phyloP scores from a whole-genome alignment of 2,888 invertebrate species.

The Xestoiulus laeticollis region DNA sequence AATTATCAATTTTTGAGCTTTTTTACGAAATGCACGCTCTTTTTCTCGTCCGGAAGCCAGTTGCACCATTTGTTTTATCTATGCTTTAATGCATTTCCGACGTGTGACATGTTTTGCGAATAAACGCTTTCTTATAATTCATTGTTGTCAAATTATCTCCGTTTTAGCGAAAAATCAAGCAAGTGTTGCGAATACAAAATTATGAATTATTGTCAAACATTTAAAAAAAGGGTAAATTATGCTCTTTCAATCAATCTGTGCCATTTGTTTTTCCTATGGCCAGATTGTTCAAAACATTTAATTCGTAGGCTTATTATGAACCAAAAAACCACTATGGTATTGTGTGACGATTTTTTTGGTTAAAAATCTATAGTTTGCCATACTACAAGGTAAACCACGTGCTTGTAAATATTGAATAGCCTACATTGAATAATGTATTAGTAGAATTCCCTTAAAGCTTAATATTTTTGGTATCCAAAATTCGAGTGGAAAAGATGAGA shows the following conservation, averaged over 20 bases:
- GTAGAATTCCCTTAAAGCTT: too few relatives aligned
- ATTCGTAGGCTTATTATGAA: too few relatives aligned
- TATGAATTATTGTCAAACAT: neutral
- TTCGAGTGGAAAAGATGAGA: too few relatives aligned
- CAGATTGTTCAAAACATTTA: too few relatives aligned
- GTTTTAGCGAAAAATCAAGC: neutral
- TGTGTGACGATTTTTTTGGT: too few relatives aligned
- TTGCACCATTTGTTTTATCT: neutral
- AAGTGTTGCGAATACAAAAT: neutral
- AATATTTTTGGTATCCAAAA: too few relatives aligned
- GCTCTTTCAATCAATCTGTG: neutral
- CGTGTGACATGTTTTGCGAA: conserved; percentile 12
- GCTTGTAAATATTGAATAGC: too few relatives aligned
- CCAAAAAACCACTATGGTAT: too few relatives aligned
- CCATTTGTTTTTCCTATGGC: too few relatives aligned
- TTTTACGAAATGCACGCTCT: neutral
- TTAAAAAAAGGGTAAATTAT: neutral
- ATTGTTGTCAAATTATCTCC: neutral
- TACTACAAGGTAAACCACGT: too few relatives aligned
- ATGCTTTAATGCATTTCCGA: conserved; percentile 19
- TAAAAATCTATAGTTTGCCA: too few relatives aligned
- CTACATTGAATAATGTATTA: too few relatives aligned
- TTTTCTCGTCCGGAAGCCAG: conserved; percentile 1
- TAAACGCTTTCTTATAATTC: neutral
- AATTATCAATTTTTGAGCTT: conserved; percentile 7